Evolutionary conservation across 2,888 invertebrate genomes (phyloP).

Genomic region (Cinara cedri): DNA sequence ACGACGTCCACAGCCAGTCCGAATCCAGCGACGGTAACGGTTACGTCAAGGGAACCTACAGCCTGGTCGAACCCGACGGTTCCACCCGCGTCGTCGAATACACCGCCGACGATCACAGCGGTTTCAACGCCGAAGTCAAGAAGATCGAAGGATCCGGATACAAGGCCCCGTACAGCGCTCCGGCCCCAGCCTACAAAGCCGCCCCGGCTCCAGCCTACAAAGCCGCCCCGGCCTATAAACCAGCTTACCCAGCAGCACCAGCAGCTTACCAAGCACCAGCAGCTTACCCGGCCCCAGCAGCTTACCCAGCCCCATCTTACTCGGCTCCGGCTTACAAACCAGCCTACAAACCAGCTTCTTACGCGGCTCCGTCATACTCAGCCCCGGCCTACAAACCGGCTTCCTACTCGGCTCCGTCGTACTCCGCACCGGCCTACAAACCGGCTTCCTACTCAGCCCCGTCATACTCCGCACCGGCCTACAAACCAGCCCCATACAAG

Average conservation of each 20-base stretch:
- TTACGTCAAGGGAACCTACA: conserved; percentile 63
- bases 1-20: conserved; percentile 60
- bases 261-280: no score
- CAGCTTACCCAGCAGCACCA: neutral
- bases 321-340: no score
- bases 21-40: conserved; percentile 64
- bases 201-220: neutral
- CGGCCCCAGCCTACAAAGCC: neutral
- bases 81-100: conserved; percentile 67
- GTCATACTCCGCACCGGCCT: conserved; percentile 28
- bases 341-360: conserved; percentile 1
- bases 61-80: conserved; percentile 67
- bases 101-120: conserved; percentile 66
- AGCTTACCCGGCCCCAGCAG: neutral
- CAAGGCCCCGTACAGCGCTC: conserved; percentile 25
- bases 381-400: neutral
- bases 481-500: conserved; percentile 9
- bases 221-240: neutral
- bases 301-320: neutral
- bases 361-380: conserved; percentile 20
- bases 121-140: conserved; percentile 69
- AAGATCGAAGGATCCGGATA: conserved; percentile 59
- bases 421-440: conserved; percentile 33
- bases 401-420: conserved; percentile 13
- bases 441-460: neutral